Evolutionary conservation across 2,888 invertebrate species (phyloP).

Genomic region (Aphodius sticticus): DNA sequence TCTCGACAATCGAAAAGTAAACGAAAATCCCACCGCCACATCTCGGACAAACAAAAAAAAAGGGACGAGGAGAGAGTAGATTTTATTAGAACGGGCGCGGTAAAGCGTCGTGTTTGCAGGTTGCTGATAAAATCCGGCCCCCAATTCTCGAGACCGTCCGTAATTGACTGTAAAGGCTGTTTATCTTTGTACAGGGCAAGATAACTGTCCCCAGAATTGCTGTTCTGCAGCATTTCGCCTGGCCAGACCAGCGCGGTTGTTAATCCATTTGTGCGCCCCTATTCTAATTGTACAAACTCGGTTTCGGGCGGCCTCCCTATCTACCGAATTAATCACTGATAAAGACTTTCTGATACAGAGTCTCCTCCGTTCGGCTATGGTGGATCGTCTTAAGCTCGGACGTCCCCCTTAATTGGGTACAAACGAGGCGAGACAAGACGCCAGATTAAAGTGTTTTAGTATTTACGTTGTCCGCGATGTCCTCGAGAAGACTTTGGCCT

Average conservation of each 20-base stretch:
- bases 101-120: not conserved
- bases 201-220: not conserved
- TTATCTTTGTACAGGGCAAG: conserved; percentile 4
- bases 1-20: not conserved
- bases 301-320: not conserved
- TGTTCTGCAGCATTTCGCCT: not conserved
- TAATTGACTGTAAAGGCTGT: conserved; percentile 4
- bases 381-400: not conserved
- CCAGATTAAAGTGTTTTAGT: not conserved
- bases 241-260: not conserved
- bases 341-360: not conserved
- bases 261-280: not conserved
- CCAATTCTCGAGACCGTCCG: not conserved
- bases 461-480: not conserved
- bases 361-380: not conserved
- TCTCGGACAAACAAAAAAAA: not conserved
- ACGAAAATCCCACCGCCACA: not conserved
- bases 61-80: not conserved
- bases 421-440: not conserved
- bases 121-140: not conserved
- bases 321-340: not conserved
- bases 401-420: not conserved
- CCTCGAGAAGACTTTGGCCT: not conserved
- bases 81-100: not conserved
- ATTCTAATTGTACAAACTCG: conserved; percentile 4